Evolutionary conservation across 2,888 invertebrate species (phyloP).

Genomic region (Pteria penguin): DNA sequence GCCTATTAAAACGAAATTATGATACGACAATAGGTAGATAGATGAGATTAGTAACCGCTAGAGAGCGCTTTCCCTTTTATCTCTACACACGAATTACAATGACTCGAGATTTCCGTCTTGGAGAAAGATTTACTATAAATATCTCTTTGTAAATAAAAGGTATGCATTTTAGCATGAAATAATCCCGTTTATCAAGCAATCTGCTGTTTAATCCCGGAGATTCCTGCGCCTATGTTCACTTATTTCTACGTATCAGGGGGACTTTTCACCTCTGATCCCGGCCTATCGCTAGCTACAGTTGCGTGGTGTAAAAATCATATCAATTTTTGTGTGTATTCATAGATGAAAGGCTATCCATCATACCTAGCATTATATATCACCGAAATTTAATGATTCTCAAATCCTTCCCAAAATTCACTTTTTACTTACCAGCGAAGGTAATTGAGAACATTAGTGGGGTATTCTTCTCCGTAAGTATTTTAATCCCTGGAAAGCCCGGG

Average conservation of each 20-base stretch:
- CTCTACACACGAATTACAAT: conserved; percentile 41
- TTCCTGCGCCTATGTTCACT: conserved; percentile 18
- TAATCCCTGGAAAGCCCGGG: too few species aligned
- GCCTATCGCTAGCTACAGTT: neutral
- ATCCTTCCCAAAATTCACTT: too few species aligned
- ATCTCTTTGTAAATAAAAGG: conserved; percentile 30
- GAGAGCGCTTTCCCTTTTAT: conserved; percentile 43
- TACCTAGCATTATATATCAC: too few species aligned
- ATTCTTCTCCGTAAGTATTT: too few species aligned
- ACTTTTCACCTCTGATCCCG: neutral
- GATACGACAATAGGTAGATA: conserved; percentile 43
- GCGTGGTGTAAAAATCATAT: neutral
- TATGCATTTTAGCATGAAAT: conserved; percentile 27
- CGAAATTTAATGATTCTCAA: too few species aligned
- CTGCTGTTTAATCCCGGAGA: conserved; percentile 10
- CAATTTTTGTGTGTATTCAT: neutral
- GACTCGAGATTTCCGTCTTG: conserved; percentile 8
- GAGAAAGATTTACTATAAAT: conserved; percentile 25
- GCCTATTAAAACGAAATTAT: conserved; percentile 51
- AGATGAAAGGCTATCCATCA: neutral
- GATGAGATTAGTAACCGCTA: conserved; percentile 41
- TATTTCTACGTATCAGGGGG: conserved; percentile 14
- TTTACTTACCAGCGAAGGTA: too few species aligned
- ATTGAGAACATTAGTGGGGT: too few species aligned
- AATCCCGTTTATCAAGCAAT: conserved; percentile 22